phyloP scores from a whole-genome alignment of 2,113 vertebrate genomes.

The Scytalopus superciliaris region DNA sequence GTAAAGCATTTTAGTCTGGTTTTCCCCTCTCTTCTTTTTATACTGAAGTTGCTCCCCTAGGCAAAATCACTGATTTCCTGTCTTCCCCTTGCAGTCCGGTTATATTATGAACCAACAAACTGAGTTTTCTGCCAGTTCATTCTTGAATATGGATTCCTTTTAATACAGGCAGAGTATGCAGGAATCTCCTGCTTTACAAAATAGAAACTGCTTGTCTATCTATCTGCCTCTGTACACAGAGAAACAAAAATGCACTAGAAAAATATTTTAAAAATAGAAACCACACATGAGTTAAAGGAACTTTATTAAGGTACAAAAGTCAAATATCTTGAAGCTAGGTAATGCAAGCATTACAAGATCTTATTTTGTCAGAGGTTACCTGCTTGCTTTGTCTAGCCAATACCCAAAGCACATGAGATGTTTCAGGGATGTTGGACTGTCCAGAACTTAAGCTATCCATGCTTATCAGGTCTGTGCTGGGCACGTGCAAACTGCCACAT shows the following conservation, averaged over 20 bases:
- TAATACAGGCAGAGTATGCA: background rate
- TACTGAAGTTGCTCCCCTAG: background rate
- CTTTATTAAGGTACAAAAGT: background rate
- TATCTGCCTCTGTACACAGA: background rate
- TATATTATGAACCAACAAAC: background rate
- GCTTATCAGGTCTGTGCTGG: background rate
- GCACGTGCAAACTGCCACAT: background rate
- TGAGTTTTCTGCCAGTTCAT: background rate
- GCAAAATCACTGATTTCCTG: slow-evolving; percentile 6
- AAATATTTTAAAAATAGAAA: background rate
- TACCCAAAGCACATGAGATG: background rate
- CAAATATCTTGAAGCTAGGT: background rate
- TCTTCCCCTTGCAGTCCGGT: background rate
- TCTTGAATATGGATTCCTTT: background rate
- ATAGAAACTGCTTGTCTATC: background rate
- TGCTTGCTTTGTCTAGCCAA: background rate
- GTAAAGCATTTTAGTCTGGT: background rate
- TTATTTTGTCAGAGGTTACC: background rate
- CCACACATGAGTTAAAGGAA: background rate
- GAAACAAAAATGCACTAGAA: background rate
- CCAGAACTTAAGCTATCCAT: background rate
- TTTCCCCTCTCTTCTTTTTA: background rate
- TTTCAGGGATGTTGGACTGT: background rate
- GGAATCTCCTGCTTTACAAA: background rate
- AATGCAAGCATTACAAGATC: background rate